A percentile compares a stretch with the other conserved stretches of the same genome.
Conservation (phyloP, 2,888 invertebrate species). For the Diploptera punctata region DNA sequence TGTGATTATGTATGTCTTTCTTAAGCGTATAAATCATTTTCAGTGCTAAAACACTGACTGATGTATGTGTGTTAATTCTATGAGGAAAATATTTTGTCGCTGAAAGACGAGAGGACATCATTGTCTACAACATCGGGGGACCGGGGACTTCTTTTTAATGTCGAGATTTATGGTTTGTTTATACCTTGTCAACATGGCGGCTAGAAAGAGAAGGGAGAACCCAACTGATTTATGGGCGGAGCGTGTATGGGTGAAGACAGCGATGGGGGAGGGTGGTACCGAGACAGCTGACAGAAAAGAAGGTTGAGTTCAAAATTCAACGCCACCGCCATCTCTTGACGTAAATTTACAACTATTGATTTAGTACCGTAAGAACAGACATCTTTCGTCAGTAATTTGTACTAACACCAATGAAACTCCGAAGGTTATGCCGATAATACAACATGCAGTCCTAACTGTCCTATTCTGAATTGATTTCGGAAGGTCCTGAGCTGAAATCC, state of each 20-base stretch:
- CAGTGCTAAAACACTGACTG: neutral
- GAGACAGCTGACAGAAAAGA: conserved; percentile 14
- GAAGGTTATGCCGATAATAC: too few species aligned
- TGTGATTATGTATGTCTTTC: too few species aligned
- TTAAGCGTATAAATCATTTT: conserved; percentile 9
- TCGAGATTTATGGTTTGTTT: conserved; percentile 50
- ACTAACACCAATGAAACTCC: too few species aligned
- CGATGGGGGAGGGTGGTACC: neutral
- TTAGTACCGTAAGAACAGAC: too few species aligned
- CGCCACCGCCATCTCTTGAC: too few species aligned
- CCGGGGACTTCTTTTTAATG: conserved; percentile 40
- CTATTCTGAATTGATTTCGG: too few species aligned
- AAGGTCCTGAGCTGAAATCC: too few species aligned
- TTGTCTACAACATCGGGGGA: conserved; percentile 15
- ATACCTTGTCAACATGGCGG: conserved; percentile 49
- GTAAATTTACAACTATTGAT: too few species aligned
- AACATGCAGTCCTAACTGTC: too few species aligned
- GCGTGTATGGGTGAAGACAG: conserved; percentile 29
- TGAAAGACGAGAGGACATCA: conserved; percentile 1
- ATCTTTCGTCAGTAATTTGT: too few species aligned
- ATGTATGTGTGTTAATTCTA: conserved; percentile 9
- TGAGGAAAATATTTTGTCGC: conserved; percentile 12
- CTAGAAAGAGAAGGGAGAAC: conserved; percentile 28
- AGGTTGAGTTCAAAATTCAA: neutral
- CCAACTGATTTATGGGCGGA: conserved; percentile 41